phyloP scores from a whole-genome alignment of 2,113 vertebrate species.

The Megaceryle maxima region DNA sequence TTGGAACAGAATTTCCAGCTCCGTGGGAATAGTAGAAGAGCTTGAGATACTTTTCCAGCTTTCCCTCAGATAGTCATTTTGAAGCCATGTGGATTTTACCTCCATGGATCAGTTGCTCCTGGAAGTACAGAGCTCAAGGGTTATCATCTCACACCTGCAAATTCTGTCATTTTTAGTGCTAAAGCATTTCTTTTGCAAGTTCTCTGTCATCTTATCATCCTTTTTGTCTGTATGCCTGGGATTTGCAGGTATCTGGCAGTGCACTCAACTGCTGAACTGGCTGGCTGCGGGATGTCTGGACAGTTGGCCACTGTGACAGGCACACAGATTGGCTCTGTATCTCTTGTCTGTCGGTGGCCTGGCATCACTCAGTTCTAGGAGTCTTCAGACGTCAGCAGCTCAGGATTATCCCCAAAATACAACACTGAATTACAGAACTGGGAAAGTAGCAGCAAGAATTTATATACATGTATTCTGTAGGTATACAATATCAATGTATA shows the following conservation, averaged over 20 bases:
- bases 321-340: neutral
- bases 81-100: neutral
- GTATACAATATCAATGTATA: neutral
- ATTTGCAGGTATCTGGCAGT: neutral
- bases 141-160: neutral
- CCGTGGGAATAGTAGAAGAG: neutral
- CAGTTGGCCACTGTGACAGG: neutral
- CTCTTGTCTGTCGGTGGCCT: neutral
- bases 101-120: fast-evolving
- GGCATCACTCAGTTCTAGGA: neutral
- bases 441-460: neutral
- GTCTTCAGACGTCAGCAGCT: neutral
- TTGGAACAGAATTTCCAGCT: neutral
- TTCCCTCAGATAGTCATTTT: neutral
- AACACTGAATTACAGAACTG: neutral
- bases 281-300: neutral
- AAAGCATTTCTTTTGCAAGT: neutral
- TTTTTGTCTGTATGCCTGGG: neutral
- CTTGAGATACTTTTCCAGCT: neutral
- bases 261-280: neutral
- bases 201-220: neutral
- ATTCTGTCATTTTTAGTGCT: neutral
- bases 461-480: neutral
- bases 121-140: neutral
- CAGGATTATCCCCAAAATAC: neutral